Evolutionary conservation across 2,888 invertebrate genomes (phyloP).

Genomic region (Meganola albula): DNA sequence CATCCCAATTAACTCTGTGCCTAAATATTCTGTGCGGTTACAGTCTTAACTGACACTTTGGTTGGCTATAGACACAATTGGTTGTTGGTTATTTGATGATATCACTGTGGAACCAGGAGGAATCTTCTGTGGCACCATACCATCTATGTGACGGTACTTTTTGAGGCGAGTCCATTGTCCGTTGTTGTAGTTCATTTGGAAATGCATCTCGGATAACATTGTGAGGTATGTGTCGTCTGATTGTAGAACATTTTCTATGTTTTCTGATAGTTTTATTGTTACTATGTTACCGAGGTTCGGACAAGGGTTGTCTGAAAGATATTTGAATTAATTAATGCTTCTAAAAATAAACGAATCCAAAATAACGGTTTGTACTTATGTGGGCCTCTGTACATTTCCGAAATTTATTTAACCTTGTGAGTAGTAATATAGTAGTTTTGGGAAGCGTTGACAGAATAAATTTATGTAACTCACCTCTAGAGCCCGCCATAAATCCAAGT

Average conservation of each 20-base stretch:
- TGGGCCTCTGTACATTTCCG: too few relatives aligned
- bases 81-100: conserved; percentile 60
- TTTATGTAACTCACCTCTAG: too few relatives aligned
- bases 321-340: neutral
- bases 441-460: too few relatives aligned
- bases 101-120: conserved; percentile 66
- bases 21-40: too few relatives aligned
- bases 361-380: too few relatives aligned
- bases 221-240: conserved; percentile 88
- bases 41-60: conserved; percentile 66
- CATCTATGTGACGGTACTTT: conserved; percentile 88
- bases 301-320: conserved; percentile 91
- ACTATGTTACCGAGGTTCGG: conserved; percentile 98
- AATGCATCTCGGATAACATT: conserved; percentile 95
- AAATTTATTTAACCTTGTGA: too few relatives aligned
- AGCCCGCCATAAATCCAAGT: conserved; percentile 99
- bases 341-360: too few relatives aligned
- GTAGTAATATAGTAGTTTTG: too few relatives aligned
- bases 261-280: conserved; percentile 96
- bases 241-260: conserved; percentile 91
- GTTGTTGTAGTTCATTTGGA: conserved; percentile 98
- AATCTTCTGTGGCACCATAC: conserved; percentile 66
- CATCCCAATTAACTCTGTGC: too few relatives aligned
- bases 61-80: conserved; percentile 63
- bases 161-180: conserved; percentile 97